Percentiles rank a stretch among this genome's conserved stretches.
phyloP scores from a whole-genome alignment of 1,140 invertebrate species.

The Archivesica marissinica region DNA sequence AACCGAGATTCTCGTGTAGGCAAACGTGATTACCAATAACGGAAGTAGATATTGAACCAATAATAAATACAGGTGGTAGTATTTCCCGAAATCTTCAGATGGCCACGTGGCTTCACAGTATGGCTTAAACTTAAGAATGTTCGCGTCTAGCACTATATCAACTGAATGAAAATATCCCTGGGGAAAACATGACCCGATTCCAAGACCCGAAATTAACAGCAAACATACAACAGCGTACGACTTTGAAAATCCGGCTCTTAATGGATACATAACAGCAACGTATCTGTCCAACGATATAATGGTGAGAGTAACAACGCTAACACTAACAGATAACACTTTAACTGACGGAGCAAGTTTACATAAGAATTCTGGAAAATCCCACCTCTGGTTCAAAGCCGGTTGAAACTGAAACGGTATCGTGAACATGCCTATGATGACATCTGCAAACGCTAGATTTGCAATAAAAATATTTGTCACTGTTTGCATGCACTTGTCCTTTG shows the following conservation, averaged over 20 bases:
- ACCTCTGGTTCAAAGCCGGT: slow-evolving; percentile 91
- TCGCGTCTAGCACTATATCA: slow-evolving; percentile 57
- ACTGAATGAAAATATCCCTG: slow-evolving; percentile 75
- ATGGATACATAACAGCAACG: slow-evolving; percentile 90
- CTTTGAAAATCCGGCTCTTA: slow-evolving; percentile 83
- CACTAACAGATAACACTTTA: slow-evolving; percentile 89
- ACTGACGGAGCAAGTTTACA: slow-evolving; percentile 93
- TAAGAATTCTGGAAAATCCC: slow-evolving; percentile 93
- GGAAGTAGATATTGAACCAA: slow-evolving; percentile 90
- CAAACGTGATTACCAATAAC: slow-evolving; percentile 90
- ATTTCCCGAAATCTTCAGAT: slow-evolving; percentile 63
- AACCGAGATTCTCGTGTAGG: slow-evolving; percentile 90
- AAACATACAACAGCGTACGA: slow-evolving; percentile 75
- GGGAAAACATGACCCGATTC: slow-evolving; percentile 75
- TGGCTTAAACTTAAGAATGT: background rate
- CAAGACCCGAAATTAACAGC: slow-evolving; percentile 78
- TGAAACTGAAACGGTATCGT: slow-evolving; percentile 91
- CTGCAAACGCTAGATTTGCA: slow-evolving; percentile 79
- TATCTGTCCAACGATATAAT: slow-evolving; percentile 92
- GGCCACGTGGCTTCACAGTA: slow-evolving; percentile 69
- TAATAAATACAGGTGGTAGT: slow-evolving; percentile 83
- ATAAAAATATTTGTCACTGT: slow-evolving; percentile 93
- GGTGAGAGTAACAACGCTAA: slow-evolving; percentile 92
- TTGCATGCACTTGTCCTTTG: slow-evolving; percentile 87
- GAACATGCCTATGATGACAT: slow-evolving; percentile 80